Base-by-base conservation (phyloP, 2,113 vertebrate species). In the Phalacrocorax pelagicus region DNA sequence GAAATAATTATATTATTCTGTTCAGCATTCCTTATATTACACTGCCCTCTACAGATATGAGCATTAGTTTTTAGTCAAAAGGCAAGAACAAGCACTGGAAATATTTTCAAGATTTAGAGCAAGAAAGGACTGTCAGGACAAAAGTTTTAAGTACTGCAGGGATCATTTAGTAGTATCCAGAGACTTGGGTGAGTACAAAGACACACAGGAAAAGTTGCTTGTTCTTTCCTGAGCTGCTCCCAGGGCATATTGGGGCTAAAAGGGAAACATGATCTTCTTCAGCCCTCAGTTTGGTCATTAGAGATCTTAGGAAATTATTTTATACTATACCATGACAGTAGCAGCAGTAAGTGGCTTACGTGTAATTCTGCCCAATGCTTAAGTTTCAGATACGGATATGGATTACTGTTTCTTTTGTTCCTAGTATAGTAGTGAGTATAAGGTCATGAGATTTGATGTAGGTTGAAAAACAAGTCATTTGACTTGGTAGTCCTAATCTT, bases 31-130 rank as follows among this genome's bases (percentile, higher is more conserved):
- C 66, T 79, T 81, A 72, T 62, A 58, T 92, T 65, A 66, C 86
- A 92, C 72, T 95, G 97, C 92, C 97, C 83, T 96, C 94, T 96
- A 86, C 57, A 95, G 95, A 91, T 52, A 12, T 0, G 3, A 81
- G 5, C 14, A 11, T 71, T 66, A 26, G 8, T 26, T 63, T 66
- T 78, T 51, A 70, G 6, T 61, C 27, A 24, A 49, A 88, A 74
- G 63, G 12, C 11, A 54, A 36, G 62, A 42, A 11, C 9, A 19
- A 6, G 6, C 6, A 3, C 52, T 61, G 63, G 36, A 77, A 75
- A 62, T 61, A 34, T 13, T 58, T 81, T 34, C n/a, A 52, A 81
- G 15, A 46, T 30, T 14, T 20, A 24, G 40, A 72, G 40, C 29
- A 84, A 86, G 63, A 66, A 32, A 58, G 70, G 12, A 36, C 9